These are phyloP conservation scores for Anadara kagoshimensis DNA, from an alignment of 1,140 invertebrate species.

Conservation along the genomic window DNA sequence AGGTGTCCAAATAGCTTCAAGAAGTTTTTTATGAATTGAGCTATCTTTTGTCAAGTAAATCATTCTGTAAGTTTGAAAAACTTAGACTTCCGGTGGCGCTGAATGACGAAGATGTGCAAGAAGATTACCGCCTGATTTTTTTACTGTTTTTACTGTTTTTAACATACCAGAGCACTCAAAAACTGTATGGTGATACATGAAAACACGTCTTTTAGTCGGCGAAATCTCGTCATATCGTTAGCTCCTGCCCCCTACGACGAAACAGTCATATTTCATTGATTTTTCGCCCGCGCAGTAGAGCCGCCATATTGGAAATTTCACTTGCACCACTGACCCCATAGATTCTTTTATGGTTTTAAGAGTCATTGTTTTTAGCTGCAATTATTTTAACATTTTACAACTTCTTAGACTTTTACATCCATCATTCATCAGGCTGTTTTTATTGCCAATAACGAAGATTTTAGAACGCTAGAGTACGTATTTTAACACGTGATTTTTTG, in stretches of 20 bases:
- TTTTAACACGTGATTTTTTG: not conserved
- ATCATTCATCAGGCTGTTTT: not conserved
- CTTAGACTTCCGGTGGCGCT: too few species aligned
- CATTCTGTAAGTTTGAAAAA: too few species aligned
- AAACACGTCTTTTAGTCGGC: not conserved
- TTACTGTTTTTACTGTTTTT: conserved; percentile 14
- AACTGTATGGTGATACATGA: not conserved
- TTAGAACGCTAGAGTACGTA: not conserved
- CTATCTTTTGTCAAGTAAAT: too few species aligned
- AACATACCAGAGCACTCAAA: conserved; percentile 12
- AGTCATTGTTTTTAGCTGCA: conserved; percentile 7
- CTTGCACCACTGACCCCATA: conserved; percentile 3
- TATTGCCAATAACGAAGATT: not conserved
- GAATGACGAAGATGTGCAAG: too few species aligned
- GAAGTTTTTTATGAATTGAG: too few species aligned
- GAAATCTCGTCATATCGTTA: not conserved
- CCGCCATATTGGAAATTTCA: conserved; percentile 4
- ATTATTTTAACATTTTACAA: conserved; percentile 3
- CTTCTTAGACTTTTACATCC: not conserved
- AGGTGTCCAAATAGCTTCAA: too few species aligned
- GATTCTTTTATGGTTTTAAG: conserved; percentile 13
- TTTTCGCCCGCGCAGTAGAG: conserved; percentile 1
- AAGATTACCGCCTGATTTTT: too few species aligned
- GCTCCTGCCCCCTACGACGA: conserved; percentile 1
- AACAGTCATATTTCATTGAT: conserved; percentile 1